phyloP scores from a whole-genome alignment of 2,797 vertebrate species.

The Pangasius djambal region DNA sequence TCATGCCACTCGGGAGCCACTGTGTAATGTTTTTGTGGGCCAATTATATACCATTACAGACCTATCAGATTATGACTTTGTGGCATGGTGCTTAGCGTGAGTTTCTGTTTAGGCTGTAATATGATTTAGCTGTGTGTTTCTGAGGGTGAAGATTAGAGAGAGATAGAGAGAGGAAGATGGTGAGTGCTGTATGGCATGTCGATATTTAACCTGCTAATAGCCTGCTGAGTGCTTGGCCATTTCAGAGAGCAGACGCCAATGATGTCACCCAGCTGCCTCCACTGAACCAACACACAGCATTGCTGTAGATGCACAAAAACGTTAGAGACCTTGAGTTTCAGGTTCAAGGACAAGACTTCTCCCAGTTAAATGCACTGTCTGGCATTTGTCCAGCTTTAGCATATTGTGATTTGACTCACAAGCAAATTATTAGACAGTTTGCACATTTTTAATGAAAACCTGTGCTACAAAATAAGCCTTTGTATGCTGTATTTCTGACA shows the following conservation, averaged over 20 bases:
- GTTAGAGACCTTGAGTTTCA: not conserved
- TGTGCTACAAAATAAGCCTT: not conserved
- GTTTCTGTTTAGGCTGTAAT: not conserved
- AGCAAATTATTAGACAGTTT: not conserved
- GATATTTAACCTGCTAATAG: constrained; percentile 53
- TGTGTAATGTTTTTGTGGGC: not conserved
- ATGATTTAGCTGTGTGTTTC: constrained; percentile 7
- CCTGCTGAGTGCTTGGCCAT: constrained; percentile 54
- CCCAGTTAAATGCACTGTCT: not conserved
- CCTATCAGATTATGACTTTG: not conserved
- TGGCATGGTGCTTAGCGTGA: not conserved
- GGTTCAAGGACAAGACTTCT: not conserved
- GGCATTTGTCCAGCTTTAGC: not conserved
- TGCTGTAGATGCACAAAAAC: not conserved
- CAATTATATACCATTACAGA: not conserved
- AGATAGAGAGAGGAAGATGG: constrained; percentile 10
- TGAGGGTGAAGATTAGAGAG: not conserved
- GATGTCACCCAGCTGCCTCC: not conserved
- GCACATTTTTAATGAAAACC: not conserved
- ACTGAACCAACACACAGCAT: constrained; percentile 19
- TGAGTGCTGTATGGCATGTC: constrained; percentile 9
- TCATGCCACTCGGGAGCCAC: not conserved
- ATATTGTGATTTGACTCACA: not conserved
- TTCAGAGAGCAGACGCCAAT: constrained; percentile 58
- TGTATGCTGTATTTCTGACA: not conserved